Base-by-base conservation (phyloP, 2,888 invertebrate genomes). In the Adelognathus sp. region DNA sequence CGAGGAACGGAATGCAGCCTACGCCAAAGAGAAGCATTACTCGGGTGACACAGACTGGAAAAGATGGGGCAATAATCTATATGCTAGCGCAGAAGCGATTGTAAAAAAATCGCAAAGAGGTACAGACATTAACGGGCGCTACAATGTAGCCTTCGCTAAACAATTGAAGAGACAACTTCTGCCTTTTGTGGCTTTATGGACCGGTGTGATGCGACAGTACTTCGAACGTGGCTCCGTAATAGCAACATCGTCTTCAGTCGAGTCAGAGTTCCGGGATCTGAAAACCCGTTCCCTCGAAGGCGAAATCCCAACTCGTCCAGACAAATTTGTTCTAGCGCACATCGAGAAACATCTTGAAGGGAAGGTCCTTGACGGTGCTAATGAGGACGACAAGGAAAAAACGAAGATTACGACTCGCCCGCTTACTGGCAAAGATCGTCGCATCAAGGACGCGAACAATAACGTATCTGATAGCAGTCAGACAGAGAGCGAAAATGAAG, bases 231-330 rank as follows among this genome's bases (percentile, higher is more conserved):
- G 72, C 11, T 18, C 44, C n/a, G 54, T 11, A n/a, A 78, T 81
- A 31, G 81, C 81, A 7, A 82, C 77, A 11, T 81, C 81, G 39
- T 78, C 79, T 5, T 74, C 81, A 2, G 78, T 82, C 11, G 82
- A 83, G 39, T 46, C 80, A 6, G 79, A 82, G 18, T 80, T 83
- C 70, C 18, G 14, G 0, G 70, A 77, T 6, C 9, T 83, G 29
- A 82, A 83, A 50, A 3, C 18, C 54, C 66, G 74, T 0, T 29
- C 70, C 0, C 78, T 83, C 16, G 52, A 71, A 60, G 69, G 39
- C 36, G 33, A 77, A 61, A 72, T 82, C 36, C 77, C 82, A 52
- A 82, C 77, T 44, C 70, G 80, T 0, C 27, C 60, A 16, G 83
- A 83, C 31, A 79, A 71, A 27, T 81, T 83, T 36, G 71, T 82